These are phyloP conservation scores for Ptychoptera contaminata DNA, from an alignment of 2,888 invertebrate genomes.

Conservation along the genomic window DNA sequence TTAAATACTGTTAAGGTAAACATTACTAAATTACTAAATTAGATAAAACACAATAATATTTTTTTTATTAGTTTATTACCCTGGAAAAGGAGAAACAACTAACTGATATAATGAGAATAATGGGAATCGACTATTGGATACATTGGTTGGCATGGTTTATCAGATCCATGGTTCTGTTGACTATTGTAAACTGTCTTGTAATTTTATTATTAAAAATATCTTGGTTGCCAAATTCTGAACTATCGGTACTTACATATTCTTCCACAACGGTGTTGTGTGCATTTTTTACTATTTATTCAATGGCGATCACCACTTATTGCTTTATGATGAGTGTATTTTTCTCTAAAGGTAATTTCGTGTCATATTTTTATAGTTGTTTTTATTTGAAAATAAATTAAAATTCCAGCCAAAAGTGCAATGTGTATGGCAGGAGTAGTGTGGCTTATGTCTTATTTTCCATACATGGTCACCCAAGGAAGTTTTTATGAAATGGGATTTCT, in stretches of 20 bases:
- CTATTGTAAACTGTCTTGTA: slow-evolving; percentile 39
- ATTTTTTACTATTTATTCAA: slow-evolving; percentile 49
- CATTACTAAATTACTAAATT: too few species aligned
- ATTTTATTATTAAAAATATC: slow-evolving; percentile 37
- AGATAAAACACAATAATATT: too few species aligned
- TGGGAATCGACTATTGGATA: slow-evolving; percentile 63
- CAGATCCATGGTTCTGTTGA: slow-evolving; percentile 48
- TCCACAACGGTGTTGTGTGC: slow-evolving; percentile 48
- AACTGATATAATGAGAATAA: slow-evolving; percentile 69
- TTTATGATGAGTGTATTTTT: slow-evolving; percentile 64
- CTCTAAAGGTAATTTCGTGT: slow-evolving; percentile 34
- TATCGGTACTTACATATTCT: slow-evolving; percentile 49
- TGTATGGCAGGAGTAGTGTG: slow-evolving; percentile 59
- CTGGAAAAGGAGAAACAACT: slow-evolving; percentile 14
- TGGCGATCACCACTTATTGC: slow-evolving; percentile 52
- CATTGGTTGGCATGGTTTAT: slow-evolving; percentile 73
- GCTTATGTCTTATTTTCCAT: slow-evolving; percentile 61
- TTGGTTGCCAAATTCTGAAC: slow-evolving; percentile 33
- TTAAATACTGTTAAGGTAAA: too few species aligned
- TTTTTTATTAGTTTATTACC: slow-evolving; percentile 21
- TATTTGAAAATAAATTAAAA: not conserved
- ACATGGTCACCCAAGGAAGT: slow-evolving; percentile 45
- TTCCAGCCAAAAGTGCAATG: slow-evolving; percentile 66
- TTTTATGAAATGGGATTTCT: slow-evolving; percentile 44
- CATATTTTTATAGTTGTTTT: too few species aligned